These are phyloP conservation scores for Campoletis raptor DNA, from an alignment of 2,888 invertebrate species.

Conservation along the genomic window DNA sequence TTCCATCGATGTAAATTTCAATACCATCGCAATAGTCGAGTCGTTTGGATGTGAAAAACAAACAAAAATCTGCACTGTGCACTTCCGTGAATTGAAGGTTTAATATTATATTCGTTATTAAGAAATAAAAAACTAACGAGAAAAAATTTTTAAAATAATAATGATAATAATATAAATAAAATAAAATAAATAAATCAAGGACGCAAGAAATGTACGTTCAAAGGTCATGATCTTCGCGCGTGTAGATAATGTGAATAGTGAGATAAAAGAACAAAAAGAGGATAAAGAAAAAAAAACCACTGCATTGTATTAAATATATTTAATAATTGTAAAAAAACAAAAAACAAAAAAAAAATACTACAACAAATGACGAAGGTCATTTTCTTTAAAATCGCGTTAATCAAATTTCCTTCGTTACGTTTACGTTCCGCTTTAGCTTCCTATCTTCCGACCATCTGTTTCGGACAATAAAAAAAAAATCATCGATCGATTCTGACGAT, in stretches of 20 bases:
- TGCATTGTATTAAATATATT: slow-evolving; percentile 63
- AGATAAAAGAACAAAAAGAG: slow-evolving; percentile 28
- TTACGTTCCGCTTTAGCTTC: slow-evolving; percentile 48
- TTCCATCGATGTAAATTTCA: background rate
- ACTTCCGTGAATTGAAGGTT: slow-evolving; percentile 84
- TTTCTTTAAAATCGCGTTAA: slow-evolving; percentile 54
- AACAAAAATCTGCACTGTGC: slow-evolving; percentile 83
- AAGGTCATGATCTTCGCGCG: slow-evolving; percentile 55
- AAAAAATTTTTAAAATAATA: slow-evolving; percentile 23
- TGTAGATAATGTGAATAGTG: slow-evolving; percentile 68
- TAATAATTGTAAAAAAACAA: slow-evolving; percentile 48
- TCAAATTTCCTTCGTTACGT: slow-evolving; percentile 58
- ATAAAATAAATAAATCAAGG: slow-evolving; percentile 19
- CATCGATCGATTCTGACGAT: background rate
- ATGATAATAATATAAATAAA: slow-evolving; percentile 42
- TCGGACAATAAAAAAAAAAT: slow-evolving; percentile 58
- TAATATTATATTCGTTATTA: slow-evolving; percentile 66
- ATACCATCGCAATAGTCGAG: background rate
- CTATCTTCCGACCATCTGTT: slow-evolving; percentile 59
- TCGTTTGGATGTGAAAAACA: slow-evolving; percentile 58
- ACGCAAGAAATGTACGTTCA: slow-evolving; percentile 23
- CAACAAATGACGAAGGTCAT: slow-evolving; percentile 67
- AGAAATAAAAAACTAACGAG: slow-evolving; percentile 40
- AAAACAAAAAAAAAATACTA: background rate
- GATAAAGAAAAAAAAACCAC: slow-evolving; percentile 37